Percentiles rank a stretch among this genome's conserved stretches.
These are phyloP conservation scores for Eutrigla gurnardus DNA, from an alignment of 2,797 vertebrate genomes.

Conservation along the genomic window DNA sequence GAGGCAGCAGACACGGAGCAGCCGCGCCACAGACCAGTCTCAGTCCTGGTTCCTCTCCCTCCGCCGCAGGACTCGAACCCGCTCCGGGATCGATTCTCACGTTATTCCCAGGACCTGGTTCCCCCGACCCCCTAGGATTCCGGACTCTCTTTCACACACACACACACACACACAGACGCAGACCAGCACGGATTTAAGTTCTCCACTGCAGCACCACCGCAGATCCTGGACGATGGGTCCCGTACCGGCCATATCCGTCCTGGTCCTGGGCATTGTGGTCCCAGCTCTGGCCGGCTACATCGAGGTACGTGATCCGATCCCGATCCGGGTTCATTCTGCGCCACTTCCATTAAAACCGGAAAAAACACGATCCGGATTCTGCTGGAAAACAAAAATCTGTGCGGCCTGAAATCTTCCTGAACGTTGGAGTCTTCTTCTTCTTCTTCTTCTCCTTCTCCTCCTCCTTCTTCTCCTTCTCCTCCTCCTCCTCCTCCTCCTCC, in stretches of 20 bases:
- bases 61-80: slow-evolving; percentile 39
- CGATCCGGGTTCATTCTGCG: slow-evolving; percentile 4
- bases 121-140: neutral
- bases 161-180: too few relatives aligned
- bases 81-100: slow-evolving; percentile 27
- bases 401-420: neutral
- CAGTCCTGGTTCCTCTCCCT: slow-evolving; percentile 17
- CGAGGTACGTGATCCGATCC: slow-evolving; percentile 84
- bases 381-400: neutral
- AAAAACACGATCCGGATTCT: too few relatives aligned
- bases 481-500: too few relatives aligned
- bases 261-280: slow-evolving; percentile 86
- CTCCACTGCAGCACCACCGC: slow-evolving; percentile 47
- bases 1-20: slow-evolving; percentile 36
- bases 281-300: slow-evolving; percentile 90
- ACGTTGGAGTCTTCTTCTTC: too few relatives aligned
- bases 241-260: slow-evolving; percentile 79
- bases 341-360: neutral
- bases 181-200: slow-evolving; percentile 64
- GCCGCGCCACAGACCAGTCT: slow-evolving; percentile 42
- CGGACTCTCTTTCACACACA: neutral
- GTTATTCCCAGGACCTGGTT: slow-evolving; percentile 34
- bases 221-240: slow-evolving; percentile 80
- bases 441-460: too few relatives aligned
- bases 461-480: too few relatives aligned